phyloP scores from a whole-genome alignment of 2,888 invertebrate species.

The Drosophila anomalata region DNA sequence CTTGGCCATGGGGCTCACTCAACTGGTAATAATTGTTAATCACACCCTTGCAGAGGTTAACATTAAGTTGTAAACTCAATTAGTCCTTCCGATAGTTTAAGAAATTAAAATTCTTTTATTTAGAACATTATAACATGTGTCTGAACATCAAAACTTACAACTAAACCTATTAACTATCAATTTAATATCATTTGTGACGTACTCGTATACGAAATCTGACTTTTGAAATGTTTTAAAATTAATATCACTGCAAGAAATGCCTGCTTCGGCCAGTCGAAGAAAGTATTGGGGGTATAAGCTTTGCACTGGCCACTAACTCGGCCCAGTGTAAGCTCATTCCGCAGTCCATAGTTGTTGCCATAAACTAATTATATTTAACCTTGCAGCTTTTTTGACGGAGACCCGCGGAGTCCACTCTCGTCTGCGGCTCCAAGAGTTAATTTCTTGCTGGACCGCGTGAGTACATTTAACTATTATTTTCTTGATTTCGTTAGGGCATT shows the following conservation, averaged over 20 bases:
- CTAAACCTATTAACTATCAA: background rate
- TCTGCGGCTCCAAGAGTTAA: conserved; percentile 7
- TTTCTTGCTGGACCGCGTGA: conserved; percentile 3
- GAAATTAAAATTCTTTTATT: background rate
- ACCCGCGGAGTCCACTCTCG: background rate
- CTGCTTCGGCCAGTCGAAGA: conserved; percentile 32
- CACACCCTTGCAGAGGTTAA: conserved; percentile 23
- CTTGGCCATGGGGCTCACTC: conserved; percentile 29
- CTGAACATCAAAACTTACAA: background rate
- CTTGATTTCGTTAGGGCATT: background rate
- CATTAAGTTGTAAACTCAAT: background rate
- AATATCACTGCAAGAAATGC: conserved; percentile 1
- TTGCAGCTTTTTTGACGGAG: conserved; percentile 52
- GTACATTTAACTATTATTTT: conserved; percentile 1
- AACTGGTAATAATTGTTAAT: conserved; percentile 49
- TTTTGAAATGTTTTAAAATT: background rate
- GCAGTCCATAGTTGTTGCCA: conserved; percentile 19
- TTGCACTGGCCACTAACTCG: conserved; percentile 1
- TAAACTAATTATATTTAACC: conserved; percentile 65
- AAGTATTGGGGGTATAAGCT: conserved; percentile 4
- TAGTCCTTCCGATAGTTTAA: background rate
- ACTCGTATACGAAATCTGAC: background rate
- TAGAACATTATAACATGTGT: background rate
- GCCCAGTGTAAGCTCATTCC: conserved; percentile 4
- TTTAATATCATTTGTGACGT: background rate